A percentile compares a stretch with the other conserved stretches of the same genome.
These are phyloP conservation scores for Scaptomyza pallida DNA, from an alignment of 1,140 invertebrate species.

Conservation along the genomic window DNA sequence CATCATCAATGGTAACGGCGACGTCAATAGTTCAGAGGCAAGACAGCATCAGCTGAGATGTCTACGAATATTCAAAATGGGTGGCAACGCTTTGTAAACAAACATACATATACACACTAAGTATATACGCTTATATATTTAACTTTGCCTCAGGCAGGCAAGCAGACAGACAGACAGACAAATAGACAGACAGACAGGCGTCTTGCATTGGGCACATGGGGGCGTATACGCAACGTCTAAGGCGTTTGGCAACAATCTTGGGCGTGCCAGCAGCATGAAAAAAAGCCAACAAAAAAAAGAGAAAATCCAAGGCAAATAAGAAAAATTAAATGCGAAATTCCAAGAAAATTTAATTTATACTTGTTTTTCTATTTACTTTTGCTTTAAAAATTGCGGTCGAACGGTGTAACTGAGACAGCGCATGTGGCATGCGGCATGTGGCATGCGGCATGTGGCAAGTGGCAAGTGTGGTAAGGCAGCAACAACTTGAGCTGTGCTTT, in stretches of 20 bases:
- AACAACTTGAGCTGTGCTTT: constrained; percentile 21
- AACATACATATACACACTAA: constrained; percentile 14
- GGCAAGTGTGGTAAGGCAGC: constrained; percentile 1
- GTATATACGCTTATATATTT: constrained; percentile 16
- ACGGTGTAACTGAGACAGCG: constrained; percentile 29
- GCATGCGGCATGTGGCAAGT: constrained; percentile 11
- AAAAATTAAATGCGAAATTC: constrained; percentile 13
- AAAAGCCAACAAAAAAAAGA: constrained; percentile 4
- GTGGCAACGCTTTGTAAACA: constrained; percentile 29
- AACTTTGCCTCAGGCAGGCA: constrained; percentile 10
- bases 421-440: constrained; percentile 14
- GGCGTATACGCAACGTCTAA: constrained; percentile 47
- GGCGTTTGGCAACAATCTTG: constrained; percentile 26
- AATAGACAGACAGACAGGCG: too few species aligned
- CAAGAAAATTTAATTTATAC: constrained; percentile 52
- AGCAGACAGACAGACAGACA: neutral
- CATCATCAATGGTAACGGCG: constrained; percentile 52
- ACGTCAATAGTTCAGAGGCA: constrained; percentile 49
- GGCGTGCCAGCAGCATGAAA: neutral
- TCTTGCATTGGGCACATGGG: too few species aligned
- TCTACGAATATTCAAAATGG: constrained; percentile 45
- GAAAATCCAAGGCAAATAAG: neutral
- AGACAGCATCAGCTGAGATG: constrained; percentile 3
- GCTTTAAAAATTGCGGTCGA: constrained; percentile 30
- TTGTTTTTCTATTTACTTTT: constrained; percentile 32